Conservation (phyloP, 2,888 invertebrate species). For the Leucophenga maculata region DNA sequence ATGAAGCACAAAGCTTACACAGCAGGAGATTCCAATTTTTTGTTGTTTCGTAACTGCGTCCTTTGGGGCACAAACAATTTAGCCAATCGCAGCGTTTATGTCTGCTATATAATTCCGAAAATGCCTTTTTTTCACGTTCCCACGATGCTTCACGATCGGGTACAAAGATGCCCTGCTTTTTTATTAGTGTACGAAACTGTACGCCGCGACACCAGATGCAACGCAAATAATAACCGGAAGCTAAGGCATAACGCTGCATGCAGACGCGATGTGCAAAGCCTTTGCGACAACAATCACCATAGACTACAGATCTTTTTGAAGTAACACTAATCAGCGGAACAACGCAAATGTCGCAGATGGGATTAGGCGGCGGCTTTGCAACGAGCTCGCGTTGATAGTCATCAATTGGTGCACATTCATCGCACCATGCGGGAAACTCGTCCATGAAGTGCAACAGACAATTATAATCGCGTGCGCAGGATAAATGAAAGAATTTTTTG, state of each 20-base stretch:
- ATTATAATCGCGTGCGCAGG: conserved; percentile 54
- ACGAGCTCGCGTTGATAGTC: conserved; percentile 37
- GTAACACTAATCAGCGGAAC: conserved; percentile 37
- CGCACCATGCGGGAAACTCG: conserved; percentile 62
- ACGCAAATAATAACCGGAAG: conserved; percentile 66
- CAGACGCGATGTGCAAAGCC: conserved; percentile 64
- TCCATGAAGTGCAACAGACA: conserved; percentile 53
- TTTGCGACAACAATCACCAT: conserved; percentile 61
- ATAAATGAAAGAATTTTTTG: conserved; percentile 55
- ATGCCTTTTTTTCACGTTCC: conserved; percentile 83
- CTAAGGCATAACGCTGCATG: conserved; percentile 62
- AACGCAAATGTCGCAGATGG: conserved; percentile 60
- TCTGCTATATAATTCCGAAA: conserved; percentile 78
- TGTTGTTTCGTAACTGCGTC: conserved; percentile 71
- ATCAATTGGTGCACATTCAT: conserved; percentile 52
- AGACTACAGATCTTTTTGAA: conserved; percentile 37
- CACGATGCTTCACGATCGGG: conserved; percentile 83
- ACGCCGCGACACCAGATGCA: conserved; percentile 66
- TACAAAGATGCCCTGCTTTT: conserved; percentile 63
- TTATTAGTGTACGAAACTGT: conserved; percentile 59
- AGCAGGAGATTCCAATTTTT: conserved; percentile 47
- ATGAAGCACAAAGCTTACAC: conserved; percentile 57
- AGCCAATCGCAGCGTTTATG: conserved; percentile 77
- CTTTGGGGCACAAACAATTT: conserved; percentile 78
- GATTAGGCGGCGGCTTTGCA: conserved; percentile 30